phyloP scores from a whole-genome alignment of 64 coral and sea anemone genomes.

The Montipora efflorescens region DNA sequence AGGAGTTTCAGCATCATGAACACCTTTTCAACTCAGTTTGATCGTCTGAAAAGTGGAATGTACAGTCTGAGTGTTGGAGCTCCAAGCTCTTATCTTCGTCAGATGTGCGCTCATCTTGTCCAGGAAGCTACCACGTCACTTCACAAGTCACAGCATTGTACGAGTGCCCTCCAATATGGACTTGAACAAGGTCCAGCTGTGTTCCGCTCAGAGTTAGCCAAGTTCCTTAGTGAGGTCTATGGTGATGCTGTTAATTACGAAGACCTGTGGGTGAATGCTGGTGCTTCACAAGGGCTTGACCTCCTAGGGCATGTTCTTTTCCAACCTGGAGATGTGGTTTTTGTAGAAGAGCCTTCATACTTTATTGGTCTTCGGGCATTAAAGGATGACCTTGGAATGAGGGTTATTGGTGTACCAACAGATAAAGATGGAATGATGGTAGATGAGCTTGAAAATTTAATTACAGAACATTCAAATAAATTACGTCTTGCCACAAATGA shows the following conservation, averaged over 20 bases:
- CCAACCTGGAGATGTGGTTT: constrained; percentile 76
- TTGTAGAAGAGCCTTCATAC: constrained; percentile 89
- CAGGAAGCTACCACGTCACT: constrained; percentile 56
- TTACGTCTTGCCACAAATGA: constrained; percentile 31
- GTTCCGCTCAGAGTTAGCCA: constrained; percentile 64
- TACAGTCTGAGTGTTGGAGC: constrained; percentile 76
- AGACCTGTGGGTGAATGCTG: constrained; percentile 74
- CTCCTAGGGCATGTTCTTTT: constrained; percentile 59
- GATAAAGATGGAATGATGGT: constrained; percentile 81
- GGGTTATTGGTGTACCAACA: constrained; percentile 66
- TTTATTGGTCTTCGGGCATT: constrained; percentile 77
- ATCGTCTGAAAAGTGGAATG: constrained; percentile 10
- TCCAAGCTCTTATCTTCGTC: constrained; percentile 64
- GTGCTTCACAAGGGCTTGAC: constrained; percentile 74
- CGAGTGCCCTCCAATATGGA: constrained; percentile 80
- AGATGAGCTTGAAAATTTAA: constrained; percentile 76
- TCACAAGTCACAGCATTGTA: constrained; percentile 46
- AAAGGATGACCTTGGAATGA: constrained; percentile 73
- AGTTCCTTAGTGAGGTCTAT: constrained; percentile 78
- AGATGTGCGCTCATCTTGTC: constrained; percentile 65
- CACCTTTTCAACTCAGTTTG: constrained; percentile 11
- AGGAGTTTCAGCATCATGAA: neutral
- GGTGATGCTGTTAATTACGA: constrained; percentile 51
- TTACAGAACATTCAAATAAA: constrained; percentile 56
- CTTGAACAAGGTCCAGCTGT: constrained; percentile 55